Conservation (phyloP, 2,888 invertebrate species). For the Eupsilia transversa region DNA sequence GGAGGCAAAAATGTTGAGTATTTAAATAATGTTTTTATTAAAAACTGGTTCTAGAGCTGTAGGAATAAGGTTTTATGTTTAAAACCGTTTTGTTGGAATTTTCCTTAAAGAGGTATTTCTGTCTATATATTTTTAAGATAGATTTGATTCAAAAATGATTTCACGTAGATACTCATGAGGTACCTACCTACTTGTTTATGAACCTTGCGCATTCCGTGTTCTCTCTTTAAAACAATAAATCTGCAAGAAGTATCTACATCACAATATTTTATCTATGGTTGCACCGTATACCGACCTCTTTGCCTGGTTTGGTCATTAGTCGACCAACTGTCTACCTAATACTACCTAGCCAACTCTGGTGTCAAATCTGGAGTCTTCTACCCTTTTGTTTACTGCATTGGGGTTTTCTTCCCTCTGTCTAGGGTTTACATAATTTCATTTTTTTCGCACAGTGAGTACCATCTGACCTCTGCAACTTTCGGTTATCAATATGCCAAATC, state of each 20-base stretch:
- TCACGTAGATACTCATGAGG: background rate
- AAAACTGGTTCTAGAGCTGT: slow-evolving; percentile 36
- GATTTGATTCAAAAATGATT: background rate
- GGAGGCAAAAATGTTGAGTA: slow-evolving; percentile 23
- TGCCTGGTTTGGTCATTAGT: background rate
- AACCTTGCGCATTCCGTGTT: background rate
- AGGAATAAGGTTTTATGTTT: slow-evolving; percentile 33
- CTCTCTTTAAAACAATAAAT: background rate
- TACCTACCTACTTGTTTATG: background rate
- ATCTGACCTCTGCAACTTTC: background rate
- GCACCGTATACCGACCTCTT: background rate
- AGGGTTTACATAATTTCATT: too few relatives aligned
- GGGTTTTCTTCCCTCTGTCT: background rate
- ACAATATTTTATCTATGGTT: slow-evolving; percentile 21
- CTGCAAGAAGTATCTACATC: background rate
- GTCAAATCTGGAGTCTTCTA: background rate
- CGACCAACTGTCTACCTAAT: background rate
- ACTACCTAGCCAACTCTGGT: background rate
- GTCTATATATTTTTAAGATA: background rate
- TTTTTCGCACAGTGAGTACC: background rate
- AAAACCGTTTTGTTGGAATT: slow-evolving; percentile 12
- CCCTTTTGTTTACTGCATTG: background rate
- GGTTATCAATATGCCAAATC: background rate
- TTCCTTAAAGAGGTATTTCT: slow-evolving; percentile 4
- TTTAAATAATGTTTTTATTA: slow-evolving; percentile 36